Evolutionary conservation across 2,113 vertebrate genomes (phyloP), one percentile per base, ranked within the genome.

Genomic region (Tangachromis dhanisi): DNA sequence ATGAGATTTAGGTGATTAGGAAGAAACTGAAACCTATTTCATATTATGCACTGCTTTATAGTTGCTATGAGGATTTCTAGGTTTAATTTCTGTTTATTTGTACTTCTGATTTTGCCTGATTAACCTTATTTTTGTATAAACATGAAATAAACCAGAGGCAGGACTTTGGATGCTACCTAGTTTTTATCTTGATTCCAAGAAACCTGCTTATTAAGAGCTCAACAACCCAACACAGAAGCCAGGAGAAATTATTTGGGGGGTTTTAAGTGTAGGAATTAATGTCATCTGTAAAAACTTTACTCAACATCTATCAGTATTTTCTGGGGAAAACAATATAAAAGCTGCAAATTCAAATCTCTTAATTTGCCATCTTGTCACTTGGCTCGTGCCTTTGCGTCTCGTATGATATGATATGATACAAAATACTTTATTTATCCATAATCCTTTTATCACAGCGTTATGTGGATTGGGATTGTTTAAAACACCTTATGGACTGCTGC

Each of bases 91-190:
- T 51, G 26, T 51, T 51, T 78, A 51, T 78, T 51, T 51, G 45
- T n/a, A 51, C 45, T 51, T 51, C 17, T 78, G 73, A 47, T 49
- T 76, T 31, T 12, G 17, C 42, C 42, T 31, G 24, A 31, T 78
- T 49, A 78, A 49, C 71, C 42, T 49, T 78, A 49, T 78, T 49
- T 78, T 78, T 78, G 42, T 29, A 49, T 19, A 78, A 49, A 49
- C 24, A 78, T 49, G 24, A 78, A 78, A 78, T 49, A 49, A 78
- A 51, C 26, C 10, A 33, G 45, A 78, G 17, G 26, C 7, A 51
- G 0, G 21, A 7, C 40, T 42, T 42, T 71, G 12, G 5, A 42
- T 71, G 66, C 24, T n/a, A 13, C 45, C 9, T 78, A 33, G 45
- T 78, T 78, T 78, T 78, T 51, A 78, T n/a, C 45, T 51, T 51